phyloP scores from a whole-genome alignment of 92 coral and sea anemone genomes.

The Parazoanthus darwini region DNA sequence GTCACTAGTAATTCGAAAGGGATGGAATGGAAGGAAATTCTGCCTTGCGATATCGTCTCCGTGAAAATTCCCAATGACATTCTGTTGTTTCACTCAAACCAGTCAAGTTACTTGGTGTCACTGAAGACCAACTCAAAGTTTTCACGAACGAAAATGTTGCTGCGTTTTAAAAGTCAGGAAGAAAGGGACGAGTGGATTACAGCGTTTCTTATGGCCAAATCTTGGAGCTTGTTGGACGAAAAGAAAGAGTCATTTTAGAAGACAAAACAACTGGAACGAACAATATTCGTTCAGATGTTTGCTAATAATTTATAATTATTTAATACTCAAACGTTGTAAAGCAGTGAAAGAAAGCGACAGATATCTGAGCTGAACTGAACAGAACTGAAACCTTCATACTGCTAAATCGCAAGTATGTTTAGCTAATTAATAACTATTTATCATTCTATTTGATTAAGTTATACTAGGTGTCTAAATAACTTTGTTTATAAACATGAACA shows the following conservation, averaged over 20 bases:
- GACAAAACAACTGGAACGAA: not conserved
- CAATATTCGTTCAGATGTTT: not conserved
- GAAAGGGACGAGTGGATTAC: slow-evolving; percentile 44
- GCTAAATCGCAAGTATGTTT: not conserved
- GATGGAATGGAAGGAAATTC: slow-evolving; percentile 38
- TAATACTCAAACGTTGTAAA: no score
- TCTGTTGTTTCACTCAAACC: slow-evolving; percentile 28
- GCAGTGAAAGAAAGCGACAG: not conserved
- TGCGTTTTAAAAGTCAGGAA: slow-evolving; percentile 32
- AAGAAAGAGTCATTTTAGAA: not conserved
- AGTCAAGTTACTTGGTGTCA: slow-evolving; percentile 38
- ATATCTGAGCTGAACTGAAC: no score
- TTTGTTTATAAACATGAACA: no score
- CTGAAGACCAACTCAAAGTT: slow-evolving; percentile 25
- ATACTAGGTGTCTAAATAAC: not conserved
- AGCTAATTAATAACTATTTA: no score
- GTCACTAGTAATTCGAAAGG: not conserved
- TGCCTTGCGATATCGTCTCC: slow-evolving; percentile 25
- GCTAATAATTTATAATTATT: not conserved
- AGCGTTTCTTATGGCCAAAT: slow-evolving; percentile 37
- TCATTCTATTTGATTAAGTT: not conserved
- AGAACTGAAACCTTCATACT: no score
- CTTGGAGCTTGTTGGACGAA: slow-evolving; percentile 41
- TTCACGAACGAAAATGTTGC: slow-evolving; percentile 32
- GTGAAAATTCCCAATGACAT: slow-evolving; percentile 38